Conservation (phyloP, 2,113 vertebrate species). For the Picathartes gymnocephalus region DNA sequence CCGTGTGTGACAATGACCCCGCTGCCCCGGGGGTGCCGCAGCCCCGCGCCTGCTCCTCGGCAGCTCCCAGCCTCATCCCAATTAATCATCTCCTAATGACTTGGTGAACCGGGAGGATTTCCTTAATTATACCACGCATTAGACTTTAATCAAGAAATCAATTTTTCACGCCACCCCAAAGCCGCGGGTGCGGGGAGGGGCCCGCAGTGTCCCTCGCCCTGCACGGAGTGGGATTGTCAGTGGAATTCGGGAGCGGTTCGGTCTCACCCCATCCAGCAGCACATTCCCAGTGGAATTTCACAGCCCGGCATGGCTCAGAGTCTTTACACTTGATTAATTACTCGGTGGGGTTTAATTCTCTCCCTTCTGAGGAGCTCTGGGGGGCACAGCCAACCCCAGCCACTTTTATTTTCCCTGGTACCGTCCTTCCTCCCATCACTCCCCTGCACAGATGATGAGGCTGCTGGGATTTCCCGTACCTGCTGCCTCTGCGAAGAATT, state of each 20-base stretch:
- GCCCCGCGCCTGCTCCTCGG: accelerated
- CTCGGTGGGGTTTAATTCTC: not conserved
- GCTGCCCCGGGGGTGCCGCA: not conserved
- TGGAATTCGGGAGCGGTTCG: not conserved
- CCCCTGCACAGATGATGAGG: accelerated
- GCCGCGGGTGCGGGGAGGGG: not conserved
- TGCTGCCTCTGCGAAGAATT: not conserved
- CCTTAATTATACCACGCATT: slow-evolving; percentile 49
- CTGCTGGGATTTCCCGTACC: not conserved
- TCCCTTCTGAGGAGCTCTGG: not conserved
- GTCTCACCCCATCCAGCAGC: not conserved
- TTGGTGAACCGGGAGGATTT: slow-evolving; percentile 19
- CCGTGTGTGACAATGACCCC: accelerated
- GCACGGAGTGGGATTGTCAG: accelerated
- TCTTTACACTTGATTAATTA: not conserved
- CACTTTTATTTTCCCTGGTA: not conserved
- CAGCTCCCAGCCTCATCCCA: slow-evolving; percentile 1
- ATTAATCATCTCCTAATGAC: slow-evolving; percentile 47
- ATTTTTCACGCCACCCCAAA: not conserved
- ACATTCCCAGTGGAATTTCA: not conserved
- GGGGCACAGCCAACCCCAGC: not conserved
- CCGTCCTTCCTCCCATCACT: not conserved
- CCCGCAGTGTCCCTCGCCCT: accelerated
- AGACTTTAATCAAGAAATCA: slow-evolving; percentile 60
- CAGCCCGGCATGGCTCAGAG: not conserved